phyloP scores from a whole-genome alignment of 2,888 invertebrate species.

The Girardia tigrina region DNA sequence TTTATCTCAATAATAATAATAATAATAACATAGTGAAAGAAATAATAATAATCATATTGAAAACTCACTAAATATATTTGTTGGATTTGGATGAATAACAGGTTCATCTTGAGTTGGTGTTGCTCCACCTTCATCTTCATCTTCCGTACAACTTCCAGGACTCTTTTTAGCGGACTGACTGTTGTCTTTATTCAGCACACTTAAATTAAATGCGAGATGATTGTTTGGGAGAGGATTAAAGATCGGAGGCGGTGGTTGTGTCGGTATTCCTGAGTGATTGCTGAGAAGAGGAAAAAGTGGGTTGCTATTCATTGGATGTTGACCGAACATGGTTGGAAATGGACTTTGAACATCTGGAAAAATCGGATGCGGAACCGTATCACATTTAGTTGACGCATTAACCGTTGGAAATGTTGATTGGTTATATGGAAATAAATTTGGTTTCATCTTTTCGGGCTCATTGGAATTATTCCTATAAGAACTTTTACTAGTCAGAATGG shows the following conservation, averaged over 20 bases:
- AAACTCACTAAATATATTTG: conserved; percentile 14
- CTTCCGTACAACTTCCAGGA: conserved; percentile 2
- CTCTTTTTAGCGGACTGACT: conserved; percentile 9
- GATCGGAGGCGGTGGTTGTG: not conserved
- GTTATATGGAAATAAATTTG: conserved; percentile 3
- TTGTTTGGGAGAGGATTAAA: not conserved
- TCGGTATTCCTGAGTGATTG: conserved; percentile 1
- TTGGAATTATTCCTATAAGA: not conserved
- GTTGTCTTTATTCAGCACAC: conserved; percentile 4
- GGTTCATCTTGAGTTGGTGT: conserved; percentile 30
- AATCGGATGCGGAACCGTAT: not conserved
- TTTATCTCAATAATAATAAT: too few species aligned
- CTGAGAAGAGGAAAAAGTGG: not conserved
- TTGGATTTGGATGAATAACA: not conserved
- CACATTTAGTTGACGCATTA: conserved; percentile 12
- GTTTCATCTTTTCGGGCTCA: not conserved
- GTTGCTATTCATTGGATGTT: not conserved
- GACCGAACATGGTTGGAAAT: not conserved
- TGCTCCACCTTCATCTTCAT: conserved; percentile 17
- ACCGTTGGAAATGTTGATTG: not conserved
- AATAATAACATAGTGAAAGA: too few species aligned
- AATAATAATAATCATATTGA: not conserved
- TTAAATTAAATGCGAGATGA: not conserved
- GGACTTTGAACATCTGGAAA: not conserved
- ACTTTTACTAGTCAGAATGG: not conserved